A percentile compares a stretch with the other conserved stretches of the same genome.
Evolutionary conservation across 2,888 invertebrate species (phyloP).

Genomic region (Hartigia nigra): DNA sequence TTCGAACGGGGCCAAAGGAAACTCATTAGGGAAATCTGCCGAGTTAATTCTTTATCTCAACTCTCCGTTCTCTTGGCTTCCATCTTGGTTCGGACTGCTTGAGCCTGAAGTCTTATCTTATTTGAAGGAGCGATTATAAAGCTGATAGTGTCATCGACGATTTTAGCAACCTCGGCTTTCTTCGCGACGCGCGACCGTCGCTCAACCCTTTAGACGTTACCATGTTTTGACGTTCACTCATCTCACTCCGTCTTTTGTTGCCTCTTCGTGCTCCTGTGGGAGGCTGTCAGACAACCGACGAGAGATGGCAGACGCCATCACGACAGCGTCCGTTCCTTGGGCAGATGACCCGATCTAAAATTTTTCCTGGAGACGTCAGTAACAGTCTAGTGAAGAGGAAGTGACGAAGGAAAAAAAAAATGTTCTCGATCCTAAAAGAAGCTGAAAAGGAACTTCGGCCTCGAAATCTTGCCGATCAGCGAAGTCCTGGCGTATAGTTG

Average conservation of each 20-base stretch:
- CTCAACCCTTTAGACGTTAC: background rate
- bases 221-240: background rate
- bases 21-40: conserved; percentile 52
- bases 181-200: background rate
- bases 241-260: background rate
- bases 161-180: background rate
- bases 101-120: background rate
- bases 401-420: background rate
- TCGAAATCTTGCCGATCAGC: background rate
- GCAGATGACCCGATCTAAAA: background rate
- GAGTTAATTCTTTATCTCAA: conserved; percentile 48
- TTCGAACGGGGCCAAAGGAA: conserved; percentile 36
- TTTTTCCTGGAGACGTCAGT: background rate
- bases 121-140: conserved; percentile 6
- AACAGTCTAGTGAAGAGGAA: background rate
- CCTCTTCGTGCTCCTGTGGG: background rate
- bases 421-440: background rate
- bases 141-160: background rate
- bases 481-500: background rate
- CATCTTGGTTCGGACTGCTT: conserved; percentile 10
- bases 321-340: background rate
- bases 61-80: conserved; percentile 10
- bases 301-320: background rate
- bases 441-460: background rate
- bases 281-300: background rate